Evolutionary conservation across 1,140 invertebrate genomes (phyloP), one percentile per base, ranked within the genome.

Genomic region (Stegodyphus dumicola): DNA sequence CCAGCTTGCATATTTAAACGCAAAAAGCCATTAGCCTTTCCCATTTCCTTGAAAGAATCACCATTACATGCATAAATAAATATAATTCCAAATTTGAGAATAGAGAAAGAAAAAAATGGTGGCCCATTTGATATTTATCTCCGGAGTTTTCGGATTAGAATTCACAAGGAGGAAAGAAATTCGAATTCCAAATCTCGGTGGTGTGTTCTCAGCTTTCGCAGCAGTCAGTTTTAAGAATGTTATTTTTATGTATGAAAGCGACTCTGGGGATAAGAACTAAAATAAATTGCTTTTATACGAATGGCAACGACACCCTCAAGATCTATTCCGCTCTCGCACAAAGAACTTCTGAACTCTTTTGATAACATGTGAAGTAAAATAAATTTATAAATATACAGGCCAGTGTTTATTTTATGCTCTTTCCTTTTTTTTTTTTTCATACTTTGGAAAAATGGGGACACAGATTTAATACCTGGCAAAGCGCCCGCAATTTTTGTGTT

Each of bases 201-300:
- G 53, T n/a, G 60, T 51, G 33, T 48, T 56, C 78, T 80, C 52
- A 56, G 54, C 52, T 48, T 54, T 15, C 54, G 71, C 64, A 18
- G 11, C 56, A 60, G 54, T 56, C 65, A 71, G 11, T 74, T 74
- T 74, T 74, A 69, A 75, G 33, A 66, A 75, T 66, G 48, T 52
- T 75, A 65, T 75, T 75, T 71, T 83, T 75, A 75, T 83, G 80
- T 83, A 75, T 83, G 80, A 74, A 83, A 75, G 56, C 33, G 64
- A 83, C 79, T 7, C 5, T 51, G 49, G 15, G 51, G 80, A 75
- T 64, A 81, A 66, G 18, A 75, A 15, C 66, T 13, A 51, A 85
- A 76, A 85, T 85, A 85, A 77, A 85, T 75, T 85, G 81, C 81
- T 76, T 85, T 77, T 85, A 69, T 69, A 48, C 80, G 80, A 83